Conservation (phyloP, 2,797 vertebrate genomes). For the Gila robusta region DNA sequence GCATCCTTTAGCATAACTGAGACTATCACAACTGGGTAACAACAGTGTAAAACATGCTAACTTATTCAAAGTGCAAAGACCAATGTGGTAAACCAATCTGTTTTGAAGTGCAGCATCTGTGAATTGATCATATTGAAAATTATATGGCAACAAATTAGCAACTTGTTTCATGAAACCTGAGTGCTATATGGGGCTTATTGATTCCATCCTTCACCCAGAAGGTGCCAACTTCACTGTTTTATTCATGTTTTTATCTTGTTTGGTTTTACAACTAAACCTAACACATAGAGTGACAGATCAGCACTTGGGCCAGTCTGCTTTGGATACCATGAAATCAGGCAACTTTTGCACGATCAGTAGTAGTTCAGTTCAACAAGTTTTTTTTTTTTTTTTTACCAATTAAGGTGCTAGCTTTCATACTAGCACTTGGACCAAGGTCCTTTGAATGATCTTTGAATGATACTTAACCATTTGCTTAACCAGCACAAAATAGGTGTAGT, state of each 20-base stretch:
- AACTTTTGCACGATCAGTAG: neutral
- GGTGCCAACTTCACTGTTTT: slow-evolving; percentile 13
- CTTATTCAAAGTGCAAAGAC: neutral
- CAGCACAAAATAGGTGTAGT: neutral
- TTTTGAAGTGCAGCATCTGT: neutral
- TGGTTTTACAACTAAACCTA: neutral
- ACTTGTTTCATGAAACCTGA: neutral
- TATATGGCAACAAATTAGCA: neutral
- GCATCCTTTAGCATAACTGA: neutral
- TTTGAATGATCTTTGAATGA: neutral
- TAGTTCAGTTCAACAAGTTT: neutral
- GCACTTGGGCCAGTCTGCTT: neutral
- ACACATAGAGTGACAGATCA: neutral
- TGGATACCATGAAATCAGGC: neutral
- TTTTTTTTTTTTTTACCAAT: too few relatives aligned
- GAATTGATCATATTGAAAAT: neutral
- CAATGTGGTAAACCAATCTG: neutral
- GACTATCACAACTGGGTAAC: neutral
- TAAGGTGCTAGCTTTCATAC: too few relatives aligned
- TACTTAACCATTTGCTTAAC: neutral
- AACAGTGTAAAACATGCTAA: slow-evolving; percentile 20
- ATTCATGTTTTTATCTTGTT: slow-evolving; percentile 2
- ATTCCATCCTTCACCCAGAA: neutral
- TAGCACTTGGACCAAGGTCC: too few relatives aligned
- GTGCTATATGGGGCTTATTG: neutral